phyloP scores from a whole-genome alignment of 2,113 vertebrate species.

The Mus pahari region DNA sequence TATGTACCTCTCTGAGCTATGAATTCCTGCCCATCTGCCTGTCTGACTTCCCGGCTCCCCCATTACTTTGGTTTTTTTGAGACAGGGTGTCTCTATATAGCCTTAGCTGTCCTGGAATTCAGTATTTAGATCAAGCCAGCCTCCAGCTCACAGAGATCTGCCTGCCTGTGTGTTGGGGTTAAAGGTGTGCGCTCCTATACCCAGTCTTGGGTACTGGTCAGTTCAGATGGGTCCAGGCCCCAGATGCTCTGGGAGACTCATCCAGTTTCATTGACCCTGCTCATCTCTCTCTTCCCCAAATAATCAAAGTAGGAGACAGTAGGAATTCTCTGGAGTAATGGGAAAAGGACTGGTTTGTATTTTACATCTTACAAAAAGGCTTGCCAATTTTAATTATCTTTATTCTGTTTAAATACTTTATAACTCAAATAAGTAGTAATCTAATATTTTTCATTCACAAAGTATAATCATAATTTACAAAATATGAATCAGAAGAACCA shows the following conservation, averaged over 20 bases:
- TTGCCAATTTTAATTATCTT: constrained; percentile 36
- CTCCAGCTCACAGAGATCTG: not conserved
- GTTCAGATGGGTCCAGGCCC: not conserved
- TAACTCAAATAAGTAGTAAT: constrained; percentile 33
- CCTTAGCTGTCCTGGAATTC: not conserved
- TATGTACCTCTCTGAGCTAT: not conserved
- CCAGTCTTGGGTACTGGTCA: not conserved
- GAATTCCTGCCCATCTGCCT: not conserved
- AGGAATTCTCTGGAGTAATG: not conserved
- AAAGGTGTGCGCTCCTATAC: not conserved
- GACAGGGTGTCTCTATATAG: not conserved
- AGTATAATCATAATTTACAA: not conserved
- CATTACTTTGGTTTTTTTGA: not conserved
- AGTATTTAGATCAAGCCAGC: not conserved
- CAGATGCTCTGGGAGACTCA: not conserved
- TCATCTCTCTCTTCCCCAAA: not conserved
- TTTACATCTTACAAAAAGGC: constrained; percentile 19
- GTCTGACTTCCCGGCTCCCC: no score
- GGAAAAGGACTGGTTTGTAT: constrained; percentile 16
- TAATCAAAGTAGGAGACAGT: not conserved
- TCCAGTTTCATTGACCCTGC: not conserved
- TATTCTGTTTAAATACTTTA: constrained; percentile 56
- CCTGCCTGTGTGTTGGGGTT: not conserved
- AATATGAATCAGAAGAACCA: not conserved
- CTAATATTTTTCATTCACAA: constrained; percentile 37